A percentile compares a stretch with the other conserved stretches of the same genome.
Evolutionary conservation across 2,113 vertebrate genomes (phyloP).

Genomic region (Paedocypris sp.): DNA sequence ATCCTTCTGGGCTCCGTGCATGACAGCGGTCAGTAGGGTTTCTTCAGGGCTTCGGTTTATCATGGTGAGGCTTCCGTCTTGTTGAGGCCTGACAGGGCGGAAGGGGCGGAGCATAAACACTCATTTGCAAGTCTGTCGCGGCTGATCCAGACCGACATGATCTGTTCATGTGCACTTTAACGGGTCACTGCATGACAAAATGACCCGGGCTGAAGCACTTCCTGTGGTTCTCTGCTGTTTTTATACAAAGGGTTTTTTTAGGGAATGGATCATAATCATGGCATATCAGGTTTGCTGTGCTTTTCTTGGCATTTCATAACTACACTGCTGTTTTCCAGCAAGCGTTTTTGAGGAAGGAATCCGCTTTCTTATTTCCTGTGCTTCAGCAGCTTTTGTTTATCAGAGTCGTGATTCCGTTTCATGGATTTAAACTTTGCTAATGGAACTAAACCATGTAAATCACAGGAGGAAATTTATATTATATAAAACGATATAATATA

Average conservation of each 20-base stretch:
- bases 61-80: too few species aligned
- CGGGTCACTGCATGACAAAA: conserved; percentile 53
- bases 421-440: conserved; percentile 52
- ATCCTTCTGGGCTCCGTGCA: too few species aligned
- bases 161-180: conserved; percentile 44
- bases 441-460: conserved; percentile 63
- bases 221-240: conserved; percentile 31
- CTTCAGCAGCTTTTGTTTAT: conserved; percentile 46
- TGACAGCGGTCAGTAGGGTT: too few species aligned
- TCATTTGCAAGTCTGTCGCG: conserved; percentile 7
- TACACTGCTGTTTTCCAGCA: conserved; percentile 26
- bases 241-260: conserved; percentile 26
- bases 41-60: too few species aligned
- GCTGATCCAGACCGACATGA: conserved; percentile 43
- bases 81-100: too few species aligned
- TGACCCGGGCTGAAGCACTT: conserved; percentile 46
- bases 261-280: conserved; percentile 10
- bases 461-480: conserved; percentile 67
- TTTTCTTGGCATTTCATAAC: conserved; percentile 46
- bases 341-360: conserved; percentile 29
- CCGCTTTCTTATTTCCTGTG: conserved; percentile 45
- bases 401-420: conserved; percentile 52
- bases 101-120: too few species aligned
- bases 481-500: conserved; percentile 68
- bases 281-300: conserved; percentile 46